Percentiles rank a stretch among this genome's conserved stretches.
Conservation (phyloP, 53 echinoderm and acorn worm species). For the Arbacia lixula region DNA sequence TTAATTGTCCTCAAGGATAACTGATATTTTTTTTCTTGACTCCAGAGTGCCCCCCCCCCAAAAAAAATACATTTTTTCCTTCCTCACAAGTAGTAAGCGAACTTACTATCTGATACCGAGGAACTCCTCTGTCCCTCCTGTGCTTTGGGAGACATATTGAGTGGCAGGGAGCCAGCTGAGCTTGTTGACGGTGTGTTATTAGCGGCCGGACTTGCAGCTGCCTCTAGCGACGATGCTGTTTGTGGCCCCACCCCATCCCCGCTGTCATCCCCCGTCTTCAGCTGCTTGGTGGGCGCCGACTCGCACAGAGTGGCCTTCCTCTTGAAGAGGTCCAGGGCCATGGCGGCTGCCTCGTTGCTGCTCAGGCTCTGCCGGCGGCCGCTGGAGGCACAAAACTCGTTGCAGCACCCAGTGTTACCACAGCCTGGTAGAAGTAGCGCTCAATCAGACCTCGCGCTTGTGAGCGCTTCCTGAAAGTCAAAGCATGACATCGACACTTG, state of each 20-base stretch:
- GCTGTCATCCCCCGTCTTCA: conserved; percentile 41
- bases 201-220: conserved; percentile 33
- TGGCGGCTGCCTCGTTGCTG: conserved; percentile 91
- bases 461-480: conserved; percentile 84
- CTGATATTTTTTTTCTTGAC: no score
- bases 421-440: conserved; percentile 99
- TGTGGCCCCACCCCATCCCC: neutral
- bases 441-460: conserved; percentile 86
- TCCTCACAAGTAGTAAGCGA: no score
- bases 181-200: conserved; percentile 28
- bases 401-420: conserved; percentile 74
- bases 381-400: conserved; percentile 90
- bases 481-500: neutral
- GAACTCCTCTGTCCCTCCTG: conserved; percentile 1
- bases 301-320: conserved; percentile 87
- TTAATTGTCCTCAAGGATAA: no score
- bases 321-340: conserved; percentile 90
- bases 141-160: neutral
- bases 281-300: conserved; percentile 68
- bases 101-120: conserved; percentile 34
- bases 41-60: no score
- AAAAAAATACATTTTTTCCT: no score
- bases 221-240: conserved; percentile 16
- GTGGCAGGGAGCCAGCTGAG: neutral
- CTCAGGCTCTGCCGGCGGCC: conserved; percentile 60